Evolutionary conservation across 1,140 invertebrate genomes (phyloP).

Genomic region (Drosophila yakuba): DNA sequence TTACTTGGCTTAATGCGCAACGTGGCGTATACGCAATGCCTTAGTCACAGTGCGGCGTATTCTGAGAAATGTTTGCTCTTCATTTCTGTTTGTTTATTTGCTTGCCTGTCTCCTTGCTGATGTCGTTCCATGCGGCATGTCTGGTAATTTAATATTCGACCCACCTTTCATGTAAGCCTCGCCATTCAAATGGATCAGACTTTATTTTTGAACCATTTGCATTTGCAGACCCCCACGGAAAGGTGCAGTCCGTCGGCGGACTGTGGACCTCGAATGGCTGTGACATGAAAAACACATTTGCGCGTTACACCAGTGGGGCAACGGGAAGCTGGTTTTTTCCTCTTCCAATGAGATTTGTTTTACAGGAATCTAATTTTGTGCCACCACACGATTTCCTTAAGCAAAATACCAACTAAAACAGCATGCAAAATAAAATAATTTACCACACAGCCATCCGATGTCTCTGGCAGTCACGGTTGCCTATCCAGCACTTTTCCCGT

Average conservation of each 20-base stretch:
- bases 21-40: conserved; percentile 74
- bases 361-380: conserved; percentile 24
- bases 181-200: conserved; percentile 7
- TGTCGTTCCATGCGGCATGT: conserved; percentile 17
- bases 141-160: conserved; percentile 60
- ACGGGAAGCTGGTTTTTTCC: not conserved
- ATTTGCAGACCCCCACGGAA: conserved; percentile 1
- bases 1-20: conserved; percentile 70
- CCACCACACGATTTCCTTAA: conserved; percentile 8
- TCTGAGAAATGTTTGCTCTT: conserved; percentile 24
- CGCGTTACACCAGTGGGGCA: conserved; percentile 6
- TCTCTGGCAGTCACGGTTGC: too few species aligned
- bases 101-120: not conserved
- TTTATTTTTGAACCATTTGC: conserved; percentile 32
- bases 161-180: not conserved
- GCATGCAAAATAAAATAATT: not conserved
- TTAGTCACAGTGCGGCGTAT: conserved; percentile 23
- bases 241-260: conserved; percentile 40
- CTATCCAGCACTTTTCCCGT: too few species aligned
- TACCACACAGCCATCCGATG: too few species aligned
- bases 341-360: conserved; percentile 31
- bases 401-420: conserved; percentile 1
- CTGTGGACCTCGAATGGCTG: not conserved
- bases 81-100: conserved; percentile 14
- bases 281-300: conserved; percentile 44